Conservation (phyloP, 2,888 invertebrate species). For the Elysia crispata region DNA sequence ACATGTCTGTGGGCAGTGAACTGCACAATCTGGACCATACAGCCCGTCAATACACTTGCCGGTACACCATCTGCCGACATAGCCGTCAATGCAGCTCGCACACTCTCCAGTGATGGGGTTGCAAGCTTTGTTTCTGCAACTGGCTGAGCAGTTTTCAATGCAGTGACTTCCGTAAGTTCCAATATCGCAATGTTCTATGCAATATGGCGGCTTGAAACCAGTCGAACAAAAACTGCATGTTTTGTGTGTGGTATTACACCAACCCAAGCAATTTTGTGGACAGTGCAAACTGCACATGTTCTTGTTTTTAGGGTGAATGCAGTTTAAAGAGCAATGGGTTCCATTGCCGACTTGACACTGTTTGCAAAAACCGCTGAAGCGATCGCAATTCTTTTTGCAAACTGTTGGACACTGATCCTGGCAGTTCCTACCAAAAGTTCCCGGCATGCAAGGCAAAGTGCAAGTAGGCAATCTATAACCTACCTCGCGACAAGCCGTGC, state of each 20-base stretch:
- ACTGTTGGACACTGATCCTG: slow-evolving; percentile 25
- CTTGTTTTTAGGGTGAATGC: not conserved
- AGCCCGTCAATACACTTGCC: slow-evolving; percentile 37
- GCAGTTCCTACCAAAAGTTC: slow-evolving; percentile 33
- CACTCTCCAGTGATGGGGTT: slow-evolving; percentile 36
- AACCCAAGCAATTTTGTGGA: slow-evolving; percentile 28
- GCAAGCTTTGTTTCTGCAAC: slow-evolving; percentile 10
- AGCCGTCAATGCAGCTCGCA: slow-evolving; percentile 26
- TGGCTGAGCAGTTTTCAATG: slow-evolving; percentile 1
- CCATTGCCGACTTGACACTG: slow-evolving; percentile 22
- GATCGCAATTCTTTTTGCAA: slow-evolving; percentile 27
- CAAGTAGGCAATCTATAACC: slow-evolving; percentile 29
- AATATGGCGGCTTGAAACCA: slow-evolving; percentile 32
- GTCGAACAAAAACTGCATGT: slow-evolving; percentile 19
- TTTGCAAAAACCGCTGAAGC: slow-evolving; percentile 4
- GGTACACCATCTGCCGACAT: slow-evolving; percentile 40
- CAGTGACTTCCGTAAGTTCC: slow-evolving; percentile 37
- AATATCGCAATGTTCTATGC: slow-evolving; percentile 13
- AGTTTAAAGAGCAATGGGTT: slow-evolving; percentile 26
- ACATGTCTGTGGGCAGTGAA: slow-evolving; percentile 38
- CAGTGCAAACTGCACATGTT: slow-evolving; percentile 36
- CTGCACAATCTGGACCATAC: slow-evolving; percentile 19
- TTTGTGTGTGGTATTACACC: slow-evolving; percentile 28
- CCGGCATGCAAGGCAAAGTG: not conserved
- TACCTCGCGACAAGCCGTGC: not conserved